These are phyloP conservation scores for Smutsia gigantea DNA, from an alignment of 2,797 vertebrate species.

Conservation along the genomic window DNA sequence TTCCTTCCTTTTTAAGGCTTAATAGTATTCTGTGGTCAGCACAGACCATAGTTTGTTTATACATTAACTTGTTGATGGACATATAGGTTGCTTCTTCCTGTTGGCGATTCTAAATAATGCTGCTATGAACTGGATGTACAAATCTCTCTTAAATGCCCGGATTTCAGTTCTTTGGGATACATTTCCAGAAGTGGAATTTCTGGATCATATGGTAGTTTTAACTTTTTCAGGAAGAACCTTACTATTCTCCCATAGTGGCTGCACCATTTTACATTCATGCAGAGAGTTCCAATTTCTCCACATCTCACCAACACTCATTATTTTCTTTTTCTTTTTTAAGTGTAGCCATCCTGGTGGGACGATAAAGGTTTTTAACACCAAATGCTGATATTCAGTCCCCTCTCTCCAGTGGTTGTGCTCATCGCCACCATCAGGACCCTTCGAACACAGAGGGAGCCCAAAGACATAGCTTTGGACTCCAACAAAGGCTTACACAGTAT, in stretches of 20 bases:
- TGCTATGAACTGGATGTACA: background rate
- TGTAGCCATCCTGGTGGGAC: background rate
- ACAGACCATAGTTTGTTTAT: background rate
- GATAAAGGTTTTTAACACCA: constrained; percentile 91
- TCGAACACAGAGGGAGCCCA: constrained; percentile 90
- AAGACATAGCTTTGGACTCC: constrained; percentile 93
- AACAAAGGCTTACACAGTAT: constrained; percentile 92
- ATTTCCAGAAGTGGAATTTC: background rate
- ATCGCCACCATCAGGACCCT: constrained; percentile 94
- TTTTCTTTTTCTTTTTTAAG: background rate
- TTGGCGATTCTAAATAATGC: background rate
- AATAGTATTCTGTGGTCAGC: background rate
- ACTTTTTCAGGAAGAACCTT: background rate
- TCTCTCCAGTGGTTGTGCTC: constrained; percentile 94
- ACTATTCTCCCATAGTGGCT: background rate
- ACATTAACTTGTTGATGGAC: background rate
- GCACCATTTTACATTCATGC: background rate
- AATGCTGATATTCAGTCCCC: constrained; percentile 94
- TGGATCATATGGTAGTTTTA: background rate
- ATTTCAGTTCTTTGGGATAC: background rate
- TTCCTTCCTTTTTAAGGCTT: background rate
- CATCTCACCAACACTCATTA: background rate
- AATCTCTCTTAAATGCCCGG: background rate
- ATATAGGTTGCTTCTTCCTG: background rate
- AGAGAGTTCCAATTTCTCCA: background rate